These are phyloP conservation scores for Drosophila sproati DNA, from an alignment of 1,140 invertebrate species.

Conservation along the genomic window DNA sequence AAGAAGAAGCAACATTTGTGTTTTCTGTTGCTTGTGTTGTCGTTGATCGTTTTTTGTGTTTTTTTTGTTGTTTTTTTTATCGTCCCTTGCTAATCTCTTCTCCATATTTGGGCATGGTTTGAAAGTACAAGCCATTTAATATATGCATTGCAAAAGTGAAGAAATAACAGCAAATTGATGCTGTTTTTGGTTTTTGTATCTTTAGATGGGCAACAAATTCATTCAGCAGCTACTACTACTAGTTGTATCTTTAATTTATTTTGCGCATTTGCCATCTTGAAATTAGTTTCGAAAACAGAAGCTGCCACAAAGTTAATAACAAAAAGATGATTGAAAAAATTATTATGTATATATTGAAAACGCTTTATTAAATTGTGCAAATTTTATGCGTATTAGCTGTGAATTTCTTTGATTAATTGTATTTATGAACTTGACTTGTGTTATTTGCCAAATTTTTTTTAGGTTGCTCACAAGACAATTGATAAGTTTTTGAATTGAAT, in stretches of 20 bases:
- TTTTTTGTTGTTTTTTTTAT: constrained; percentile 45
- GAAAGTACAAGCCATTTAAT: constrained; percentile 56
- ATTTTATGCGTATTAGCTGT: constrained; percentile 21
- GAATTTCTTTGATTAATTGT: constrained; percentile 57
- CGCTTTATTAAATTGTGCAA: constrained; percentile 30
- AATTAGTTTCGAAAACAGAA: constrained; percentile 10
- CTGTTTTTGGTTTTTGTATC: background rate
- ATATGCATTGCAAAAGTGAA: constrained; percentile 65
- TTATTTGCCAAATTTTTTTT: constrained; percentile 27
- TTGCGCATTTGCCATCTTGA: background rate
- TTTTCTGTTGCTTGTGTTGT: constrained; percentile 29
- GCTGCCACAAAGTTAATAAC: constrained; percentile 28
- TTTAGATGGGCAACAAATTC: background rate
- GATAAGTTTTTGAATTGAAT: constrained; percentile 40
- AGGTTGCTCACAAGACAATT: constrained; percentile 42
- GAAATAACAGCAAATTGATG: constrained; percentile 1
- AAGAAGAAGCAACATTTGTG: constrained; percentile 12
- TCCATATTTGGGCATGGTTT: constrained; percentile 69
- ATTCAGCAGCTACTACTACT: background rate
- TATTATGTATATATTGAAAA: constrained; percentile 13
- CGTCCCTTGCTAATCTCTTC: constrained; percentile 61
- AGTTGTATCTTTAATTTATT: background rate
- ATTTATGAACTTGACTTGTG: constrained; percentile 66
- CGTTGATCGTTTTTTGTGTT: constrained; percentile 12
- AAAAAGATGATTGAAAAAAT: constrained; percentile 9